Evolutionary conservation across 1,140 invertebrate genomes (phyloP), one percentile per base, ranked within the genome.

Genomic region (Heliconius nattereri): DNA sequence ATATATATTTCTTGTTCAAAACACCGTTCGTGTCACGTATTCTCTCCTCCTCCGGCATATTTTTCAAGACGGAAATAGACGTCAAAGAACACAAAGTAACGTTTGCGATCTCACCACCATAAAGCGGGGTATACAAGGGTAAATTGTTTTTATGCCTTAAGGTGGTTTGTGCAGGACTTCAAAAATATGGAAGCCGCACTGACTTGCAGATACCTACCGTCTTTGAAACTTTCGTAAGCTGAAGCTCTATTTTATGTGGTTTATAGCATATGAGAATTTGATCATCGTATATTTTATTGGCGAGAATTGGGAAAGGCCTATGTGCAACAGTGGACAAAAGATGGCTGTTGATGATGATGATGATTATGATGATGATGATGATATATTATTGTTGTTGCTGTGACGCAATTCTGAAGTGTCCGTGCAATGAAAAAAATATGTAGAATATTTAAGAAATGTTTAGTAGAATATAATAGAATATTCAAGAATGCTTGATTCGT

Each of bases 131-230:
- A 88, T 88, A 89, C 85, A 86, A 80, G 72, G 80, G 85, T 78
- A 90, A 90, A 90, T 90, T 90, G 87, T 89, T 90, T 90, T 90
- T 90, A 82, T 89, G 85, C 87, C 89, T 81, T 72, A 71, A 82
- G 85, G 89, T 83, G 81, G 76, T 85, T 87, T 84, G 85, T 87
- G 83, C 84, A 74, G 80, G 35, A 83, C 80, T 83, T 78, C 79
- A 78, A 76, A 83, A 85, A 83, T 87, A 85, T 86, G 54, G 60
- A 66, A 66, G 60, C 20, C 52, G 9, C 23, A 66, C 60, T 66
- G 60, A 29, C 6, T 16, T 16, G 26, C 7, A 16, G 60, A 20
- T 29, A 66, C 60, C 11, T 16, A 29, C 26, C 13, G 13, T 66
- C 23, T 66, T 66, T 29, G 13, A 66, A 66, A 26, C 7, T 16